Percentiles rank a stretch among this genome's conserved stretches.
These are phyloP conservation scores for Cecidostiba fungosa DNA, from an alignment of 2,888 invertebrate genomes.

Conservation along the genomic window DNA sequence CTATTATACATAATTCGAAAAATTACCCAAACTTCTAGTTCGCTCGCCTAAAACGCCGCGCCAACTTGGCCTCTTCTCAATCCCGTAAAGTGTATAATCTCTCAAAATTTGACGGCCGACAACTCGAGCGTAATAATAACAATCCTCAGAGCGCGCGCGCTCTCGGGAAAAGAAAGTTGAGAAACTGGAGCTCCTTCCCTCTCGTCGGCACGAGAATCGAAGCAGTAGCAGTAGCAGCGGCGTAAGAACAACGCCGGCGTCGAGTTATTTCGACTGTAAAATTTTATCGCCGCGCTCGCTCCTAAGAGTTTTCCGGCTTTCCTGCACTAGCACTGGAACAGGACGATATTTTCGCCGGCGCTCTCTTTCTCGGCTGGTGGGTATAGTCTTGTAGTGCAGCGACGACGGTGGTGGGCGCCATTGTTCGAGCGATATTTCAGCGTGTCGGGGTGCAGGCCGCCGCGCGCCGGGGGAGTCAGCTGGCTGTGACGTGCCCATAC, in stretches of 20 bases:
- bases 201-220: not conserved
- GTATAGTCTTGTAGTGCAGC: conserved; percentile 45
- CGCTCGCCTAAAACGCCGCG: not conserved
- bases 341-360: conserved; percentile 72
- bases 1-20: not conserved
- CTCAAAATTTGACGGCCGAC: conserved; percentile 31
- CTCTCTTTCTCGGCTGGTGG: conserved; percentile 47
- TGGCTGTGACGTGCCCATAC: conserved; percentile 79
- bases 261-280: conserved; percentile 72
- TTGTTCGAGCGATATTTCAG: conserved; percentile 80
- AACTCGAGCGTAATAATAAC: conserved; percentile 51
- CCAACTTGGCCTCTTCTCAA: conserved; percentile 15
- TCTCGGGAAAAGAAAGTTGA: conserved; percentile 29
- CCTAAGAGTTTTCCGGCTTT: conserved; percentile 72
- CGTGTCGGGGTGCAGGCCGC: conserved; percentile 73
- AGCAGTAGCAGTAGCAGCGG: not conserved
- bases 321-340: conserved; percentile 52
- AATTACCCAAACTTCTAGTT: not conserved
- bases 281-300: conserved; percentile 73
- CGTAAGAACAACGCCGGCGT: conserved; percentile 44
- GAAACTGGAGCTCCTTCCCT: conserved; percentile 21
- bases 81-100: conserved; percentile 33
- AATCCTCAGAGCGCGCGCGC: not conserved
- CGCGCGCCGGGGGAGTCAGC: conserved; percentile 78
- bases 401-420: conserved; percentile 73